Percentiles rank a stretch among this genome's conserved stretches.
phyloP scores from a whole-genome alignment of 2,797 vertebrate species.

The Rhynchonycteris naso region DNA sequence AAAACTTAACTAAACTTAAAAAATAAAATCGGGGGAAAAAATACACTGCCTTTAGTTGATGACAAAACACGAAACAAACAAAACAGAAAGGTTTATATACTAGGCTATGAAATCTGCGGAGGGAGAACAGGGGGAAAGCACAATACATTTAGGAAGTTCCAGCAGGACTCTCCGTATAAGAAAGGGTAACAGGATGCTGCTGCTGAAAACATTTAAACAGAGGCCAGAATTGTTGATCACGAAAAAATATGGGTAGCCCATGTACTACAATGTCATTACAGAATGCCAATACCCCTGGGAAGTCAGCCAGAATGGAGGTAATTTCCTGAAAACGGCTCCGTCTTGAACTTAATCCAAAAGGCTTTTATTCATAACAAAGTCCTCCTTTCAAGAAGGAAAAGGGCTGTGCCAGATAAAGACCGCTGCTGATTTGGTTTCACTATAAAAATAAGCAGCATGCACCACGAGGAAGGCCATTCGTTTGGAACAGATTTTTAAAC shows the following conservation, averaged over 20 bases:
- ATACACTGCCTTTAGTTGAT: neutral
- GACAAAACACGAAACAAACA: neutral
- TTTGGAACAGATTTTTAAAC: constrained; percentile 28
- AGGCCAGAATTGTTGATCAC: constrained; percentile 39
- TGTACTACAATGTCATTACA: constrained; percentile 39
- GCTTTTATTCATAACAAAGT: constrained; percentile 54
- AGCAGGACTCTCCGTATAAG: neutral
- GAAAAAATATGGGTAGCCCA: constrained; percentile 50
- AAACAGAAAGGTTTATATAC: neutral
- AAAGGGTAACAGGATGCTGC: neutral
- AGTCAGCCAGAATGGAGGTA: constrained; percentile 52
- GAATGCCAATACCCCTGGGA: constrained; percentile 41
- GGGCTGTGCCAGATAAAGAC: neutral
- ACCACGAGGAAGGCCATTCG: neutral
- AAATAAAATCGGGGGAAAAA: neutral
- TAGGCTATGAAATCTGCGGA: neutral
- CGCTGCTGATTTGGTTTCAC: neutral
- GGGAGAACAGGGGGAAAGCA: neutral
- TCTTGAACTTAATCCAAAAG: constrained; percentile 69
- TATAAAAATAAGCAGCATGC: neutral
- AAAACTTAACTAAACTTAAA: neutral
- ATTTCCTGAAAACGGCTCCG: constrained; percentile 66
- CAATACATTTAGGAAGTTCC: neutral
- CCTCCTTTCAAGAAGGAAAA: constrained; percentile 34
- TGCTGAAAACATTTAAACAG: constrained; percentile 19